Conservation (phyloP, 2,797 vertebrate genomes). For the Hippoglossus hippoglossus region DNA sequence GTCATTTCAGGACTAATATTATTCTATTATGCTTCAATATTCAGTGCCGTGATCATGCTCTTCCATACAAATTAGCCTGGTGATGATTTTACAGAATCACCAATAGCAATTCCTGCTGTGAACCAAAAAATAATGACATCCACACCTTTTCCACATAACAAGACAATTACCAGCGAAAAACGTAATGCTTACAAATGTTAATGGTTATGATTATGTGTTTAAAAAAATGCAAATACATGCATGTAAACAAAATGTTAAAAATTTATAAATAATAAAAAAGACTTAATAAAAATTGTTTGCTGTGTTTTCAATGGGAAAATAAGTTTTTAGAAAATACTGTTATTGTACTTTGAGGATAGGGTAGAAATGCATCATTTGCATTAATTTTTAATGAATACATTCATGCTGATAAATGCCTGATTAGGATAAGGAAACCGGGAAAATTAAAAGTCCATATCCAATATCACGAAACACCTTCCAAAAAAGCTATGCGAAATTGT, state of each 20-base stretch:
- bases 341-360: not conserved
- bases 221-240: not conserved
- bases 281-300: too few relatives aligned
- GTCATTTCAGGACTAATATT: slow-evolving; percentile 15
- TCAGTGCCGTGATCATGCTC: slow-evolving; percentile 9
- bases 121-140: slow-evolving; percentile 51
- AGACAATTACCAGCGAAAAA: slow-evolving; percentile 11
- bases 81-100: slow-evolving; percentile 35
- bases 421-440: too few relatives aligned
- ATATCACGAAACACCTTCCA: not conserved
- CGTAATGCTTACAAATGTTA: not conserved
- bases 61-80: slow-evolving; percentile 37
- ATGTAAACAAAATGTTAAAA: too few relatives aligned
- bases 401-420: not conserved
- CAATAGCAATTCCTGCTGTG: slow-evolving; percentile 39
- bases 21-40: slow-evolving; percentile 11
- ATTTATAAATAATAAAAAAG: too few relatives aligned
- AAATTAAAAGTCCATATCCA: not conserved
- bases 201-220: slow-evolving; percentile 15
- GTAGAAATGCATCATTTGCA: not conserved
- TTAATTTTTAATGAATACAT: slow-evolving; percentile 1
- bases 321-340: not conserved
- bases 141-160: slow-evolving; percentile 31
- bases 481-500: not conserved
- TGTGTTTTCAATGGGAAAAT: too few relatives aligned